These are phyloP conservation scores for Myotis vivesi DNA, from an alignment of 2,797 vertebrate genomes.

Conservation along the genomic window DNA sequence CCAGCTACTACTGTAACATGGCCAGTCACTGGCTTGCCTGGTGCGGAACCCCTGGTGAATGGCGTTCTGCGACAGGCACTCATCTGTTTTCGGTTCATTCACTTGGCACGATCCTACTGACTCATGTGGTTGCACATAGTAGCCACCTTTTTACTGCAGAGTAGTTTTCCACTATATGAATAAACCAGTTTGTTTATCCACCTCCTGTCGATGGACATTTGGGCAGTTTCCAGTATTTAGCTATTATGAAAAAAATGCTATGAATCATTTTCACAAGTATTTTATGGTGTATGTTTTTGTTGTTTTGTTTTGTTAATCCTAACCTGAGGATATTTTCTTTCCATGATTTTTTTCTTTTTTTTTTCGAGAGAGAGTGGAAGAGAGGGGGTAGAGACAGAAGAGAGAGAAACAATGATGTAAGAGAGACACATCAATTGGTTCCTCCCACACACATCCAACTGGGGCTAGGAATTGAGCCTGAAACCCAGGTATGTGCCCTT, in stretches of 20 bases:
- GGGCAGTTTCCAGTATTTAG: background rate
- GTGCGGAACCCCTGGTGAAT: too few species aligned
- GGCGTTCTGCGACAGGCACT: accelerated
- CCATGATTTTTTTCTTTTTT: too few species aligned
- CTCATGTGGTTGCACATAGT: accelerated
- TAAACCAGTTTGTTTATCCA: too few species aligned
- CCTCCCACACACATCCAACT: too few species aligned
- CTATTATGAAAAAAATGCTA: background rate
- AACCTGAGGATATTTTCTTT: too few species aligned
- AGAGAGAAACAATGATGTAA: too few species aligned
- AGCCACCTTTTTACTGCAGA: background rate
- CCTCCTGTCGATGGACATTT: background rate
- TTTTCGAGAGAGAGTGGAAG: too few species aligned
- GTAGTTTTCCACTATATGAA: background rate
- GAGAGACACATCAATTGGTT: too few species aligned
- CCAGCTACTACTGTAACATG: background rate
- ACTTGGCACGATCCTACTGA: accelerated
- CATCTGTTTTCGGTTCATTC: background rate
- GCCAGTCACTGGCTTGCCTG: accelerated
- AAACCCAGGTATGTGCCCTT: too few species aligned
- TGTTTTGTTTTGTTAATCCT: too few species aligned
- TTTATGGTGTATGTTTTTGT: background rate
- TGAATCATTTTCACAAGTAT: background rate
- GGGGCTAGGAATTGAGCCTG: too few species aligned
- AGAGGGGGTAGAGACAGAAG: too few species aligned